Conservation (phyloP, 2,888 invertebrate genomes). For the Cataglyphis cursor region DNA sequence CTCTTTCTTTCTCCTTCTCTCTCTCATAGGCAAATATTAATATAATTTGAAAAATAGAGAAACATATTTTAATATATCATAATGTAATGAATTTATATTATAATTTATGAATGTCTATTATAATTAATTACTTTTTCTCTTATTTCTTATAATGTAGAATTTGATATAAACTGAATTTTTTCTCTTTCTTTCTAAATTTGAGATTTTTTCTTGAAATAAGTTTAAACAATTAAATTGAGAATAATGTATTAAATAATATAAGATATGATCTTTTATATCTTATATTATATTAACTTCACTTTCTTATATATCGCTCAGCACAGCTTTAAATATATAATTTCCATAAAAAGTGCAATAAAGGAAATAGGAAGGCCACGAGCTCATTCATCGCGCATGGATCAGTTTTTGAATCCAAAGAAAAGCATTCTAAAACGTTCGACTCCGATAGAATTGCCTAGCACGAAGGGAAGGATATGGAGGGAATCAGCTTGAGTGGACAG, state of each 20-base stretch:
- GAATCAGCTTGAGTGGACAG: conserved; percentile 9
- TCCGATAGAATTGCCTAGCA: conserved; percentile 2
- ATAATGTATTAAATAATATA: not conserved
- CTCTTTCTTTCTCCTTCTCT: too few relatives aligned
- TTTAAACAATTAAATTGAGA: not conserved
- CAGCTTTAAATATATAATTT: conserved; percentile 46
- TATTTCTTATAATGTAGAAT: not conserved
- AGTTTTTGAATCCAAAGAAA: not conserved
- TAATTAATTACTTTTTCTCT: not conserved
- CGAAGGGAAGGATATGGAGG: conserved; percentile 36
- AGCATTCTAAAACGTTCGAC: not conserved
- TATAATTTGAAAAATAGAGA: not conserved
- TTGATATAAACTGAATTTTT: not conserved
- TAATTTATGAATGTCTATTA: not conserved
- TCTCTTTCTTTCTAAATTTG: not conserved
- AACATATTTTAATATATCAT: not conserved
- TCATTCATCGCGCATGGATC: not conserved
- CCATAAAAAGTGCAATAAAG: conserved; percentile 60
- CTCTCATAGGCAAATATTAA: not conserved
- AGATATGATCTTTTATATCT: conserved; percentile 1
- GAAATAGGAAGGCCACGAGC: conserved; percentile 15
- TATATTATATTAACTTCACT: not conserved
- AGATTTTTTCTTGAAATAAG: conserved; percentile 1
- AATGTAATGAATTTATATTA: not conserved
- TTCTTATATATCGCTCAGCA: not conserved